Evolutionary conservation across 2,888 invertebrate species (phyloP).

Genomic region (Agonopterix alstromeriana): DNA sequence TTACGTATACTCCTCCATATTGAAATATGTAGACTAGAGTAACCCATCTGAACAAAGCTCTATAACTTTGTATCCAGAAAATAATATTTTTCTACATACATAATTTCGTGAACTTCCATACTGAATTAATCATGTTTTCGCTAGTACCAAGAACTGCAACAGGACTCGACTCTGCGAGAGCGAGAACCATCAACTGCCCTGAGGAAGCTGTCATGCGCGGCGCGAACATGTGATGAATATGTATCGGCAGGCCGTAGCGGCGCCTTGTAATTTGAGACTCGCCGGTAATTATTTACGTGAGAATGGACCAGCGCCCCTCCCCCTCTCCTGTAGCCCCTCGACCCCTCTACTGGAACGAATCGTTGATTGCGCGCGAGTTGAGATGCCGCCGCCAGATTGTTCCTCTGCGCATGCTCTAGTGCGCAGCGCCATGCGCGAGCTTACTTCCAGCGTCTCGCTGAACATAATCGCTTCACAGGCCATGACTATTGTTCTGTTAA

Average conservation of each 20-base stretch:
- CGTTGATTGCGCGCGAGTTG: slow-evolving; percentile 64
- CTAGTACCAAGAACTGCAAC: neutral
- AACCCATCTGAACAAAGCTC: too few species aligned
- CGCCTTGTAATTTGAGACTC: slow-evolving; percentile 74
- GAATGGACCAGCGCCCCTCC: slow-evolving; percentile 49
- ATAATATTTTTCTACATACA: too few species aligned
- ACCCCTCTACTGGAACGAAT: slow-evolving; percentile 56
- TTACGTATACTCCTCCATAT: too few species aligned
- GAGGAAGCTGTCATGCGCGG: slow-evolving; percentile 73
- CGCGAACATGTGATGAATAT: slow-evolving; percentile 71
- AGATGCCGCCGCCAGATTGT: slow-evolving; percentile 64
- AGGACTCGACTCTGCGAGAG: neutral
- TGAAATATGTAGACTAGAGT: too few species aligned
- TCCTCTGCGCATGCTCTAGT: slow-evolving; percentile 42
- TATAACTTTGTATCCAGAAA: too few species aligned
- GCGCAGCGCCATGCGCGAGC: slow-evolving; percentile 14
- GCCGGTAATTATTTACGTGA: slow-evolving; percentile 76
- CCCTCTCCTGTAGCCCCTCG: slow-evolving; percentile 17
- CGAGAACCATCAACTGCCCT: slow-evolving; percentile 26
- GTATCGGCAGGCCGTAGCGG: slow-evolving; percentile 66
- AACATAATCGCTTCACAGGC: slow-evolving; percentile 7
- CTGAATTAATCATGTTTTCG: too few species aligned
- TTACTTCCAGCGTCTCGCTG: slow-evolving; percentile 12
- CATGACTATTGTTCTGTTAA: too few species aligned
- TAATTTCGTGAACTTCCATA: too few species aligned